Base-by-base conservation (phyloP, 2,888 invertebrate species). In the Netelia fuscicornis region DNA sequence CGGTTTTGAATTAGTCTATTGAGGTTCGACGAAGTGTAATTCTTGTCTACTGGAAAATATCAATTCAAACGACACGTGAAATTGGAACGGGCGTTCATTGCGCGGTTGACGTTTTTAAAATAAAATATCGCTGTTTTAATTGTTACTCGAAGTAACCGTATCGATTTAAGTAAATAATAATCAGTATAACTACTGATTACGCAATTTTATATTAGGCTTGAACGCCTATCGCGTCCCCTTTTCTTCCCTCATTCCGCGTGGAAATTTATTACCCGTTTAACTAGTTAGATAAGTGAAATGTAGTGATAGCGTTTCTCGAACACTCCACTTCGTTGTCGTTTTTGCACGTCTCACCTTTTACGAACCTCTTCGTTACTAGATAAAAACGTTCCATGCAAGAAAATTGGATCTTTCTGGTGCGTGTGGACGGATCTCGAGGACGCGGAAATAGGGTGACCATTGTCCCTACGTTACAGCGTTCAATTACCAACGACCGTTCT, bases 401-500 rank as follows among this genome's bases (percentile, higher is more conserved):
- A 62, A 25, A 25, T n/a, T 30, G 62, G 3, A 25, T 62, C 6
- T 37, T 37, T 37, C 37, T 1, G 37, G 37, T 1, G 6, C 37
- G 37, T 37, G 37, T 37, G 6, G 37, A 37, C 2, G 6, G 37
- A 37, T 6, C 37, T 37, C 6, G 37, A 78, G 72, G 76, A 60
- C 71, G 85, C 87, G 88, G 5, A 25, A 90, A 90, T 89, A 88
- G 89, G 89, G 87, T 89, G 89, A 86, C 89, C 90, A 89, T 89
- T 89, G 90, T 89, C 87, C 88, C 84, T 84, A 77, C 74, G 78
- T 83, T 86, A 87, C 88, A 87, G 86, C 82, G 86, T 80, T 87
- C 89, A 91, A 91, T 91, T 91, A 90, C 87, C 85, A 85, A 89
- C 88, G 88, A 87, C 86, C 88, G 11, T 25, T 62, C 86, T 86